Conservation (phyloP, 2,113 vertebrate genomes). For the Oreochromis aureus region DNA sequence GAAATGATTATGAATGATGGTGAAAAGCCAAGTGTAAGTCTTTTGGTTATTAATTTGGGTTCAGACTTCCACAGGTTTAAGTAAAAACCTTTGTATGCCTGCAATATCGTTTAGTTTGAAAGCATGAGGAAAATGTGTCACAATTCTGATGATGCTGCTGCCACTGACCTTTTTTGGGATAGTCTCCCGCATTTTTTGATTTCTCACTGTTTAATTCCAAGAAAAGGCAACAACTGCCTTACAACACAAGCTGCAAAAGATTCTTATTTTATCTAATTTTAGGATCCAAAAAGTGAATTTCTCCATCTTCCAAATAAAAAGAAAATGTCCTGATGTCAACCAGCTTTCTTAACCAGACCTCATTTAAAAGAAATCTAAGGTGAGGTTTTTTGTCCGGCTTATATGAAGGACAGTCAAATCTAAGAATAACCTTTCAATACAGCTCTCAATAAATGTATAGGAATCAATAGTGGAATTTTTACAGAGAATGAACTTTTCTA, state of each 20-base stretch:
- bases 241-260: not conserved
- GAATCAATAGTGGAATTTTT: rapidly evolving
- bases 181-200: not conserved
- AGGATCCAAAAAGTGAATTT: not conserved
- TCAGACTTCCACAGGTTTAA: constrained; percentile 11
- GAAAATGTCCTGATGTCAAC: not conserved
- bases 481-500: not conserved
- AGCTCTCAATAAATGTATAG: not conserved
- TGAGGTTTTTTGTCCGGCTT: not conserved
- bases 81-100: not conserved
- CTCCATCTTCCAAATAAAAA: not conserved
- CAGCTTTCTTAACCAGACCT: not conserved
- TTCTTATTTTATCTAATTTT: not conserved
- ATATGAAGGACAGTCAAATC: not conserved
- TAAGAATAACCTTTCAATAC: not conserved
- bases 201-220: not conserved
- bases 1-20: constrained; percentile 13
- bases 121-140: not conserved
- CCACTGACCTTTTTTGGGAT: not conserved
- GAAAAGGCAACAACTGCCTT: not conserved
- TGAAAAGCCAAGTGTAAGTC: not conserved
- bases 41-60: constrained; percentile 35
- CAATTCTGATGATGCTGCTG: not conserved
- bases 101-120: not conserved
- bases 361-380: not conserved